Conservation (phyloP, 2,888 invertebrate species). For the Maniola hyperantus region DNA sequence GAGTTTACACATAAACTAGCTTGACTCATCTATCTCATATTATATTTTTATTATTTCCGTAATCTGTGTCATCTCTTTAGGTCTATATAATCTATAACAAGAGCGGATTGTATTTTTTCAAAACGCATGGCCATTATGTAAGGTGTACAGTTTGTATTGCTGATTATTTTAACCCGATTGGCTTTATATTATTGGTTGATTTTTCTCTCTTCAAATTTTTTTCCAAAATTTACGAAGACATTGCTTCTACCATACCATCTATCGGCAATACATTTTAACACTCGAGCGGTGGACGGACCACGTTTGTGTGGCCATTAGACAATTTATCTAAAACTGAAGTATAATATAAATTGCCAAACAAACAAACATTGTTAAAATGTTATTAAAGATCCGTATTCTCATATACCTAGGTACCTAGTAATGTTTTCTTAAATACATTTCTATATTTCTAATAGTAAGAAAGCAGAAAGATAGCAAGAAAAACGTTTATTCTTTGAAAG, state of each 20-base stretch:
- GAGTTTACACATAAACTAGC: constrained; percentile 10
- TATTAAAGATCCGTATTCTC: no score
- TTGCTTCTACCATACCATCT: constrained; percentile 63
- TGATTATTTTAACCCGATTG: constrained; percentile 67
- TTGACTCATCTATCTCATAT: constrained; percentile 20
- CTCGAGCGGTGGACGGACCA: constrained; percentile 38
- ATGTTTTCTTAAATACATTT: not conserved
- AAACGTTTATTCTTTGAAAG: no score
- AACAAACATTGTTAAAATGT: no score
- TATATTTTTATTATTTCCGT: constrained; percentile 24
- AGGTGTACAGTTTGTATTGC: constrained; percentile 68
- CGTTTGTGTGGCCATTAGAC: constrained; percentile 20
- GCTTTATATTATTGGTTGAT: constrained; percentile 51
- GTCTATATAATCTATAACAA: constrained; percentile 20
- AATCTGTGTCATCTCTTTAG: constrained; percentile 27
- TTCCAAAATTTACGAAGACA: constrained; percentile 62
- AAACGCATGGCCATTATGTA: constrained; percentile 49
- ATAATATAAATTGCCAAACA: not conserved
- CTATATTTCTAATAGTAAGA: no score
- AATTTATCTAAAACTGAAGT: not conserved
- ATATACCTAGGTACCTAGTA: not conserved
- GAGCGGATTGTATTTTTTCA: constrained; percentile 34
- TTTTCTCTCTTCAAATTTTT: constrained; percentile 45
- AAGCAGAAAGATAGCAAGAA: no score
- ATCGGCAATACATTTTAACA: constrained; percentile 73